Conservation (phyloP, 2,113 vertebrate species). For the Limnothrissa miodon region DNA sequence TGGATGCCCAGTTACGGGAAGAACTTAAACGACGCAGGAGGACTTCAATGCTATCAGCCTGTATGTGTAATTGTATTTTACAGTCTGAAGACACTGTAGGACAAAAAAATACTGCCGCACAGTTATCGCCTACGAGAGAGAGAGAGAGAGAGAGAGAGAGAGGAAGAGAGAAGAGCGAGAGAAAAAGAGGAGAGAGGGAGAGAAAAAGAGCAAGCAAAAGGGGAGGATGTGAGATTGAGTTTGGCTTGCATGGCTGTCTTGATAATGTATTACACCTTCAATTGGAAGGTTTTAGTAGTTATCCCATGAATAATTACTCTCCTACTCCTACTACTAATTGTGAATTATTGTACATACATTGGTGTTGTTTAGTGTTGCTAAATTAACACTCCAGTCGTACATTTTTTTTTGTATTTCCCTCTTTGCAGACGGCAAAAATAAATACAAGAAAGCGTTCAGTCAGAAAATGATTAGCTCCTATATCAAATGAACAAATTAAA, state of each 20-base stretch:
- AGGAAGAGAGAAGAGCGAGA: no score
- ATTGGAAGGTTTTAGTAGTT: neutral
- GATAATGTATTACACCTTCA: neutral
- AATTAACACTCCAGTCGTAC: neutral
- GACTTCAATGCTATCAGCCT: slow-evolving; percentile 6
- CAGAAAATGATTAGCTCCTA: neutral
- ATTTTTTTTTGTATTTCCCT: neutral
- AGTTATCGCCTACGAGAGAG: neutral
- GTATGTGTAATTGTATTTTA: slow-evolving; percentile 9
- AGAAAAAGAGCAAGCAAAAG: no score
- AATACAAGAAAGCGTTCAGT: neutral
- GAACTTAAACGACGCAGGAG: neutral
- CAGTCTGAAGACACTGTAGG: slow-evolving; percentile 8
- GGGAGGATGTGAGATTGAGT: neutral
- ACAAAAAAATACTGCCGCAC: neutral
- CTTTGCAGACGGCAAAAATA: neutral
- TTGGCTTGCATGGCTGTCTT: neutral
- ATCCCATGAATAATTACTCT: neutral
- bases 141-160: neutral
- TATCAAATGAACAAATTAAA: neutral
- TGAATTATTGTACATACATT: neutral
- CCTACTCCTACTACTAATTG: neutral
- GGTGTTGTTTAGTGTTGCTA: neutral
- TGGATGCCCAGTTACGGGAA: slow-evolving; percentile 10
- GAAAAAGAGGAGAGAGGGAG: no score